Evolutionary conservation across 2,113 vertebrate genomes (phyloP).

Genomic region (Caracal caracal): DNA sequence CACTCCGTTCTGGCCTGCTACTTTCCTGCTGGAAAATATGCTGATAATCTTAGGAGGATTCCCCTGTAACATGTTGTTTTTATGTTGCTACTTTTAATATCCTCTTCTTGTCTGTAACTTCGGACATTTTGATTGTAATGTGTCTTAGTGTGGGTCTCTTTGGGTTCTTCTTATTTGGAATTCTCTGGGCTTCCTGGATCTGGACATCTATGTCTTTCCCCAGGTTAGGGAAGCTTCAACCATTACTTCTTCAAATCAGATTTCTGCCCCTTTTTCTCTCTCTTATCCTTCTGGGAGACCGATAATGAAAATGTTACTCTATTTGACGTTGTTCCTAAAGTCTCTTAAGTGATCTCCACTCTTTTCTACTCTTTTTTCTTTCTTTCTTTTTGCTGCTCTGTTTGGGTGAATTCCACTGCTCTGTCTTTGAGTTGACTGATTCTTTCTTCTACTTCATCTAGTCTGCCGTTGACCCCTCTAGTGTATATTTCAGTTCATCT

Average conservation of each 20-base stretch:
- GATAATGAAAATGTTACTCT: not conserved
- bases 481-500: not conserved
- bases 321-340: not conserved
- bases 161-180: not conserved
- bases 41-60: not conserved
- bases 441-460: not conserved
- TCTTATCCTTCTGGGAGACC: not conserved
- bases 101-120: not conserved
- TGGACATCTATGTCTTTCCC: not conserved
- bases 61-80: not conserved
- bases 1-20: not conserved
- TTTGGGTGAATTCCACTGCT: not conserved
- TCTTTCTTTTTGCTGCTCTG: not conserved
- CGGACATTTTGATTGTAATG: not conserved
- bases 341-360: not conserved
- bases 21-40: not conserved
- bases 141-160: not conserved
- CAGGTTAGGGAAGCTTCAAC: not conserved
- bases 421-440: not conserved
- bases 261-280: not conserved
- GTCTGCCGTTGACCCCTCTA: not conserved
- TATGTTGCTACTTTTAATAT: not conserved
- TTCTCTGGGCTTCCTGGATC: not conserved
- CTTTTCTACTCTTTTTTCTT: not conserved
- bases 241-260: not conserved